Percentiles rank a stretch among this genome's conserved stretches.
Evolutionary conservation across 1,140 invertebrate genomes (phyloP).

Genomic region (Drosophila albomicans): DNA sequence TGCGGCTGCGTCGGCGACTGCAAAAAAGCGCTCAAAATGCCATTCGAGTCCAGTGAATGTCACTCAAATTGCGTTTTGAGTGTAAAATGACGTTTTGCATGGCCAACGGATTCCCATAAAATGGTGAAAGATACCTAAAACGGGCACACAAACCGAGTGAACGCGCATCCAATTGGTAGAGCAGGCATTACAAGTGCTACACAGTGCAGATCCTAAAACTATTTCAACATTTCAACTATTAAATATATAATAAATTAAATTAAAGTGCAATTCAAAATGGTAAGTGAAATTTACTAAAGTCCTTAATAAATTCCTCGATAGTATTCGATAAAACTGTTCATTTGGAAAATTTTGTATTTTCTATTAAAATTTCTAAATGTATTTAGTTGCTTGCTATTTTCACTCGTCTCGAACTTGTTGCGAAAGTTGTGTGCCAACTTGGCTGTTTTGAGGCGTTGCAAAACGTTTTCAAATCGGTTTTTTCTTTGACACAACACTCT

Average conservation of each 20-base stretch:
- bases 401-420: slow-evolving; percentile 66
- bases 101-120: slow-evolving; percentile 74
- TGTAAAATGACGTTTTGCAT: slow-evolving; percentile 66
- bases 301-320: not conserved
- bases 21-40: slow-evolving; percentile 69
- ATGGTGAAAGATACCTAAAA: slow-evolving; percentile 80
- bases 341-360: not conserved
- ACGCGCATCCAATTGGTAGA: slow-evolving; percentile 66
- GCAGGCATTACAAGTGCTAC: slow-evolving; percentile 28
- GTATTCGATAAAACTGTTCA: not conserved
- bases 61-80: slow-evolving; percentile 80
- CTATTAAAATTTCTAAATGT: not conserved
- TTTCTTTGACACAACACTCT: slow-evolving; percentile 29
- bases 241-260: not conserved
- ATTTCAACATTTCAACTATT: slow-evolving; percentile 32
- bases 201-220: slow-evolving; percentile 41
- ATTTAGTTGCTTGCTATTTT: slow-evolving; percentile 19
- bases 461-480: slow-evolving; percentile 39
- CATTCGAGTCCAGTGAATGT: slow-evolving; percentile 58
- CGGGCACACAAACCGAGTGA: slow-evolving; percentile 65
- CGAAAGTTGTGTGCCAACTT: slow-evolving; percentile 76
- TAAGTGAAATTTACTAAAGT: slow-evolving; percentile 24
- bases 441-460: slow-evolving; percentile 55
- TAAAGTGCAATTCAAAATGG: slow-evolving; percentile 24
- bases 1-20: not conserved